Evolutionary conservation across 2,113 vertebrate species (phyloP).

Genomic region (Scomber japonicus): DNA sequence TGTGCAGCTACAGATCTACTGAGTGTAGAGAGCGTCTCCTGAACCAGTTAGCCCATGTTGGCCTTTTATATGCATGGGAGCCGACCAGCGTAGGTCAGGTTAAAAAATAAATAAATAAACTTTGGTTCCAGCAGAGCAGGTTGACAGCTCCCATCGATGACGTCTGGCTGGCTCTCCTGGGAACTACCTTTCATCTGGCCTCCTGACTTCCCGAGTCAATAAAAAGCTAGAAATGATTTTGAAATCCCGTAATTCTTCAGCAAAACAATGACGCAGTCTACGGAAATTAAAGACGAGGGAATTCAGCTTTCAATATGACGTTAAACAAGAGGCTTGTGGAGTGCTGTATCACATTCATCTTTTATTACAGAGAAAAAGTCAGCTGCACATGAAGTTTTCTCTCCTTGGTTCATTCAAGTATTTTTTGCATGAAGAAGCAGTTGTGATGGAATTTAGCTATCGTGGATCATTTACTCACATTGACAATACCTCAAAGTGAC

Average conservation of each 20-base stretch:
- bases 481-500: neutral
- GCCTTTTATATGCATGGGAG: neutral
- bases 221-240: neutral
- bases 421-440: neutral
- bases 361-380: neutral
- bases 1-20: neutral
- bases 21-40: neutral
- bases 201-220: neutral
- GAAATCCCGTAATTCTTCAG: neutral
- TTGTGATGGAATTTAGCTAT: neutral
- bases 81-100: neutral
- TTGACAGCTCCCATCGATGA: conserved; percentile 7
- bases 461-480: neutral
- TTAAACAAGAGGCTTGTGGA: neutral
- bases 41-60: neutral
- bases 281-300: conserved; percentile 15
- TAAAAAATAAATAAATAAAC: neutral
- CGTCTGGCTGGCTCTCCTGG: neutral
- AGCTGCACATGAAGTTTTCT: no score
- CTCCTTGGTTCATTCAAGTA: neutral
- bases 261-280: neutral
- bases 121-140: neutral
- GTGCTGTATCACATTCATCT: neutral
- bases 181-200: neutral
- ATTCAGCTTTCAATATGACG: conserved; percentile 3